phyloP scores from a whole-genome alignment of 2,113 vertebrate species.

The Siniperca knerii region DNA sequence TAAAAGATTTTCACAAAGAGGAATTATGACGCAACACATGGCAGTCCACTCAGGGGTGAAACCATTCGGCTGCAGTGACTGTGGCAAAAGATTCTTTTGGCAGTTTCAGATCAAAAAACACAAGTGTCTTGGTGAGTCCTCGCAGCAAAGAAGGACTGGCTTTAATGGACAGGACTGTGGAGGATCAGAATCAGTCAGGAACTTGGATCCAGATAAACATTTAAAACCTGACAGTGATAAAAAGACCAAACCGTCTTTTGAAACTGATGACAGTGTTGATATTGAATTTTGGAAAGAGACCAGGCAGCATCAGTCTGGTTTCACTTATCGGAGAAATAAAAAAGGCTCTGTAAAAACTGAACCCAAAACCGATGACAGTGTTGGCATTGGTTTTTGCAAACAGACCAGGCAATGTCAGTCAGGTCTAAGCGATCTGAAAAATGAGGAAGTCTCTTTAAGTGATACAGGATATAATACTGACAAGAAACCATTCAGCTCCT shows the following conservation, averaged over 20 bases:
- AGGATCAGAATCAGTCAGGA: background rate
- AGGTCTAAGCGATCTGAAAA: background rate
- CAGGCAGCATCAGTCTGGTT: constrained; percentile 8
- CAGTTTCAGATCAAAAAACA: constrained; percentile 40
- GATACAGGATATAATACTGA: background rate
- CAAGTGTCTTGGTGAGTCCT: background rate
- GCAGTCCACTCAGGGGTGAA: constrained; percentile 7
- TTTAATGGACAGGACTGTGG: background rate
- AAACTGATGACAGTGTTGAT: background rate
- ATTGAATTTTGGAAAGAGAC: constrained; percentile 32
- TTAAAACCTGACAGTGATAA: background rate
- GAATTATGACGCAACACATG: constrained; percentile 25
- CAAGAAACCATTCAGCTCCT: background rate
- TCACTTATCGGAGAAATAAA: constrained; percentile 18
- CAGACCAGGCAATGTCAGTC: background rate
- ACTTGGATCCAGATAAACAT: background rate
- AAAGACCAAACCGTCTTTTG: rapidly evolving
- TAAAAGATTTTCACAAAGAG: constrained; percentile 27
- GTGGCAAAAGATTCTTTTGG: constrained; percentile 24
- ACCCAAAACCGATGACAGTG: background rate
- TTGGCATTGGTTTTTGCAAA: background rate
- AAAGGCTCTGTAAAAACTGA: background rate
- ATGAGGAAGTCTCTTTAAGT: background rate
- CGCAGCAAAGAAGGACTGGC: rapidly evolving
- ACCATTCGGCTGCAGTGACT: constrained; percentile 11